These are phyloP conservation scores for Stichodactyla mertensii DNA, from an alignment of 64 coral and sea anemone species.

Conservation along the genomic window DNA sequence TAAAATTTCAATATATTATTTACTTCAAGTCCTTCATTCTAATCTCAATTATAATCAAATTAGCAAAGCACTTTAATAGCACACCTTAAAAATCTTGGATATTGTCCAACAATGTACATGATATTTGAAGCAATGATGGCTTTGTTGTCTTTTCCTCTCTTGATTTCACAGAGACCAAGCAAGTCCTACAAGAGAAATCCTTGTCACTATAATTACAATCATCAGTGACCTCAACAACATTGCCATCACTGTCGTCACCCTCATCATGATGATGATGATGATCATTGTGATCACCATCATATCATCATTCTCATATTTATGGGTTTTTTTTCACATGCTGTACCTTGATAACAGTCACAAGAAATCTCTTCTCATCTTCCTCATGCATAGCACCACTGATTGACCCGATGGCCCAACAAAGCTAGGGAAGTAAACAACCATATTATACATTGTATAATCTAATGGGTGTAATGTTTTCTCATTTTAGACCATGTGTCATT, in stretches of 20 bases:
- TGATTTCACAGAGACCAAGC: slow-evolving; percentile 97
- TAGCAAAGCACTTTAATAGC: too few relatives aligned
- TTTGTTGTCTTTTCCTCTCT: slow-evolving; percentile 97
- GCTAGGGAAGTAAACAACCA: slow-evolving; percentile 18
- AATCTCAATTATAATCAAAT: too few relatives aligned
- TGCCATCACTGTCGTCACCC: too few relatives aligned
- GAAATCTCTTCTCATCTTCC: slow-evolving; percentile 97
- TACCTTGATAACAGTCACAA: slow-evolving; percentile 99
- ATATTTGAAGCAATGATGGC: slow-evolving; percentile 99
- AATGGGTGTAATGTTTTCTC: too few relatives aligned
- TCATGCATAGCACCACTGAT: slow-evolving; percentile 99
- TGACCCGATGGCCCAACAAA: slow-evolving; percentile 98
- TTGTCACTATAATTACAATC: background rate
- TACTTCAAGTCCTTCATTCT: too few relatives aligned
- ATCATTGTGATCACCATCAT: too few relatives aligned
- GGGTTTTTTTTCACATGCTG: background rate
- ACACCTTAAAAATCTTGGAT: slow-evolving; percentile 93
- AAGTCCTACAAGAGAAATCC: slow-evolving; percentile 52
- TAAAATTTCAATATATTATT: too few relatives aligned
- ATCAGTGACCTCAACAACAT: background rate
- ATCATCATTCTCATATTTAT: background rate
- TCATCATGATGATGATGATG: too few relatives aligned
- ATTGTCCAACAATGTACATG: slow-evolving; percentile 99
- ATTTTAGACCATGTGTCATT: too few relatives aligned
- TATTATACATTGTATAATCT: background rate